A percentile compares a stretch with the other conserved stretches of the same genome.
Conservation (phyloP, 2,888 invertebrate genomes). For the Ypsolopha scabrella region DNA sequence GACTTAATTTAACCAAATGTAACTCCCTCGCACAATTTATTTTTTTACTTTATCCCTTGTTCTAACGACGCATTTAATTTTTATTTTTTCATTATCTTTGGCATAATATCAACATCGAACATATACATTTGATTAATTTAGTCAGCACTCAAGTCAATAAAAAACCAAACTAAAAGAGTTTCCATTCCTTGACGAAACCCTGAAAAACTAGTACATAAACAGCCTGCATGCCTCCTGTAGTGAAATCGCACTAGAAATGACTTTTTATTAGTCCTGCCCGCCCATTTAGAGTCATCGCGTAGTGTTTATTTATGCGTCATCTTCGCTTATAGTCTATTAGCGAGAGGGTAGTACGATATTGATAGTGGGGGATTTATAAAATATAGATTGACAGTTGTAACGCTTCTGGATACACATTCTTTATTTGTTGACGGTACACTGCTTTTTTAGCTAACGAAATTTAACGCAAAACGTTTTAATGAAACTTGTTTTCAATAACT, state of each 20-base stretch:
- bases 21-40: too few relatives aligned
- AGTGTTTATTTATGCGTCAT: slow-evolving; percentile 42
- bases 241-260: slow-evolving; percentile 26
- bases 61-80: too few relatives aligned
- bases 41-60: too few relatives aligned
- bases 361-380: slow-evolving; percentile 6
- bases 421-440: too few relatives aligned
- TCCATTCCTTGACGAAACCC: neutral
- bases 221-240: slow-evolving; percentile 26
- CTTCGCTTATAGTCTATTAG: slow-evolving; percentile 25
- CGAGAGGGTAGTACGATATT: slow-evolving; percentile 19
- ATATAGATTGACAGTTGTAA: neutral
- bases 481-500: too few relatives aligned
- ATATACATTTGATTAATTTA: too few relatives aligned
- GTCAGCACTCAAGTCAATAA: neutral
- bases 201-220: slow-evolving; percentile 29
- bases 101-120: too few relatives aligned
- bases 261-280: slow-evolving; percentile 27
- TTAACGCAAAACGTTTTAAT: too few relatives aligned
- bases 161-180: neutral
- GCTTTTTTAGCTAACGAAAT: too few relatives aligned
- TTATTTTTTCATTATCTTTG: too few relatives aligned
- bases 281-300: slow-evolving; percentile 33
- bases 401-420: too few relatives aligned
- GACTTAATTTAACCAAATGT: too few relatives aligned